phyloP scores from a whole-genome alignment of 2,113 vertebrate genomes.

The Aythya baeri region DNA sequence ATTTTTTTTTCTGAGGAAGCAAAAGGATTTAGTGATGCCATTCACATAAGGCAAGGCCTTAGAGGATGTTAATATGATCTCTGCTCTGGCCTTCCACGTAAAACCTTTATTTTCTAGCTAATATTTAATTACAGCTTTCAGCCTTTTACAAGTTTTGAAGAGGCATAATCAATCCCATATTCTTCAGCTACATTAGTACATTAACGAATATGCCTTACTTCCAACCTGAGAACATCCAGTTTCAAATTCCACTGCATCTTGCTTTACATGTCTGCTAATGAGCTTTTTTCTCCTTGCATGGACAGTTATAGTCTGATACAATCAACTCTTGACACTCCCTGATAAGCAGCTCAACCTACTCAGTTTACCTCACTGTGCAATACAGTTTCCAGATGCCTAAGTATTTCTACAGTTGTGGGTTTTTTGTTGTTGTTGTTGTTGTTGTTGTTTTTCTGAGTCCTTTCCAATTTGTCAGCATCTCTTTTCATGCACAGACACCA shows the following conservation, averaged over 20 bases:
- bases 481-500: background rate
- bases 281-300: background rate
- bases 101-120: background rate
- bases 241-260: background rate
- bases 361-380: background rate
- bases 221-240: background rate
- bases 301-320: background rate
- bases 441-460: background rate
- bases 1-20: background rate
- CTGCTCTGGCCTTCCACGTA: background rate
- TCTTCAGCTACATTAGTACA: background rate
- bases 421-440: background rate
- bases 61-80: background rate
- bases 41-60: background rate
- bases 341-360: background rate
- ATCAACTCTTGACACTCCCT: background rate
- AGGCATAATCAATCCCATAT: background rate
- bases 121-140: background rate
- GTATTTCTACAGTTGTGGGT: background rate
- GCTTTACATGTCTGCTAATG: background rate
- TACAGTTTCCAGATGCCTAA: constrained; percentile 5
- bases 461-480: background rate
- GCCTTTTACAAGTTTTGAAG: background rate
- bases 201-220: background rate
- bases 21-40: background rate